These are phyloP conservation scores for Phasia obesa DNA, from an alignment of 2,888 invertebrate genomes.

Conservation along the genomic window DNA sequence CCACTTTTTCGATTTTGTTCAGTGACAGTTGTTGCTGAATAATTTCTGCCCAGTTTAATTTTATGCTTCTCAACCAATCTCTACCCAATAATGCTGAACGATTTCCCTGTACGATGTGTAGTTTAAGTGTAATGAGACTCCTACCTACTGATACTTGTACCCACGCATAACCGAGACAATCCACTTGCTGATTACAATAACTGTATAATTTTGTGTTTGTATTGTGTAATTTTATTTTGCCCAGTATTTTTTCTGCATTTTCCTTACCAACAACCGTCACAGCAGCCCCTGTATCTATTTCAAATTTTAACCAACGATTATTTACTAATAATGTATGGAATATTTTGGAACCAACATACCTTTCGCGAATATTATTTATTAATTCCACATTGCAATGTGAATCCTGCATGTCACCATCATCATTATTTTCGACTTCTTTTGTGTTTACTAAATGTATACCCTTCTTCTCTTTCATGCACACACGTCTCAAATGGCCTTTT, in stretches of 20 bases:
- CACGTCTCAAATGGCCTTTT: slow-evolving; percentile 50
- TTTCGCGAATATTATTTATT: slow-evolving; percentile 8
- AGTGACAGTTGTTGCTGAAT: no score
- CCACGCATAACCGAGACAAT: slow-evolving; percentile 10
- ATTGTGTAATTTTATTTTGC: slow-evolving; percentile 41
- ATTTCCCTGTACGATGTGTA: slow-evolving; percentile 59
- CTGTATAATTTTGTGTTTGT: slow-evolving; percentile 44
- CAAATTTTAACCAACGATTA: slow-evolving; percentile 44
- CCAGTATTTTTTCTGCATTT: slow-evolving; percentile 20
- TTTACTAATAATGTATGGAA: slow-evolving; percentile 43
- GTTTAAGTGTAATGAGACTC: slow-evolving; percentile 22
- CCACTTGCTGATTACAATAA: slow-evolving; percentile 39
- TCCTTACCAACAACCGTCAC: slow-evolving; percentile 47
- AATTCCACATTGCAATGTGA: no score
- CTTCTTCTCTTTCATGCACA: slow-evolving; percentile 48
- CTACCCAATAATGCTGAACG: slow-evolving; percentile 60
- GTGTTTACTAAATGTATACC: slow-evolving; percentile 29
- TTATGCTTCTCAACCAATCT: slow-evolving; percentile 55
- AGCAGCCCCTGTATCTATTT: slow-evolving; percentile 57
- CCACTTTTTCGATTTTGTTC: slow-evolving; percentile 6
- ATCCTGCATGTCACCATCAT: slow-evolving; percentile 31
- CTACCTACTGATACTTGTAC: slow-evolving; percentile 4
- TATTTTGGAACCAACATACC: slow-evolving; percentile 45
- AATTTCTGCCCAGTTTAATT: no score
- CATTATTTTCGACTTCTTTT: background rate